phyloP scores from a whole-genome alignment of 92 coral and sea anemone genomes.

The Parazoanthus atlanticus region DNA sequence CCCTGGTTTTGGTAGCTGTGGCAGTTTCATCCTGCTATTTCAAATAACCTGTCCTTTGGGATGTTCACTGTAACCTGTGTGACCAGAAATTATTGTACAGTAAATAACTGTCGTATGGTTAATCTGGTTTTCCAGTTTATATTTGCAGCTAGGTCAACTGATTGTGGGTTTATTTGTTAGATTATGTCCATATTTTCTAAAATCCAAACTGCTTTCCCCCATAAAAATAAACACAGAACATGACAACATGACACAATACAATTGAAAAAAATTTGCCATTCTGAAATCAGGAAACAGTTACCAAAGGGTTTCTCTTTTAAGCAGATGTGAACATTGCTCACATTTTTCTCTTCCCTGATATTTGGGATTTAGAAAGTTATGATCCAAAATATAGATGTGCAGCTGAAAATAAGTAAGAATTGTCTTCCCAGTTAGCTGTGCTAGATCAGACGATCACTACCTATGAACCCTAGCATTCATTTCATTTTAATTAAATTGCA shows the following conservation, averaged over 20 bases:
- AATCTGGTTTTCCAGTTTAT: neutral
- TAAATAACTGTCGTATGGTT: neutral
- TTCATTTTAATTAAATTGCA: neutral
- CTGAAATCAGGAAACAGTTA: neutral
- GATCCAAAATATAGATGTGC: neutral
- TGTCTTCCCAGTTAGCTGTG: neutral
- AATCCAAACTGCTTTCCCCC: neutral
- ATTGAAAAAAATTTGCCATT: no score
- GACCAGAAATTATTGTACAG: neutral
- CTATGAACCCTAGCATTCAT: neutral
- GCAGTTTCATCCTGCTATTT: neutral
- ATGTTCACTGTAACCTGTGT: neutral
- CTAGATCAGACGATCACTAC: neutral
- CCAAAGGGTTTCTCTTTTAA: neutral
- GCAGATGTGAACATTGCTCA: neutral
- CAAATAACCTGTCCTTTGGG: neutral
- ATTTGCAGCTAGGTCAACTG: neutral
- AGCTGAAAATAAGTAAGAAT: neutral
- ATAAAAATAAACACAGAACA: no score
- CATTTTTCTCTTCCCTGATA: neutral
- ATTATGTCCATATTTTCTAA: neutral
- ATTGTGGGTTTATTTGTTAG: neutral
- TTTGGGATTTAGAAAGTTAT: neutral
- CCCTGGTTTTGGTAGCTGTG: neutral
- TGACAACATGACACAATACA: no score